Evolutionary conservation across 2,888 invertebrate genomes (phyloP), one percentile per base, ranked within the genome.

Genomic region (Agriopis leucophaearia): DNA sequence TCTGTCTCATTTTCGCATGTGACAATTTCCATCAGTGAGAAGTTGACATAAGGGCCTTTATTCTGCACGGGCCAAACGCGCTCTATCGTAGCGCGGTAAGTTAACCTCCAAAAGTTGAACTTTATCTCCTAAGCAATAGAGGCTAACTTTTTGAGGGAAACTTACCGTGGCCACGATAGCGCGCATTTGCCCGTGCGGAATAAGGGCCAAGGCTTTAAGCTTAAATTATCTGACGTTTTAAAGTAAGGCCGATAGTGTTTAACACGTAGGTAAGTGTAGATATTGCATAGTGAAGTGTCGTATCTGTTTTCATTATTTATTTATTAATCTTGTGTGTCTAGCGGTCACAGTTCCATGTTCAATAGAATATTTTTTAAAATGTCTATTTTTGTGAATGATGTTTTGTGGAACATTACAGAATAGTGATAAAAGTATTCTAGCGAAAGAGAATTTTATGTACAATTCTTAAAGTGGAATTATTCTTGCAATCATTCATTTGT

Each of bases 401-500:
- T 92, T 89, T 90, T 90, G 87, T 86, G 86, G 27, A 52, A 64
- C 64, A 68, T 48, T 64, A 56, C 56, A 40, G 45, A 69, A 60
- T 60, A 63, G 58, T 67, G 44, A 50, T 54, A 56, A 48, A 59
- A 65, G 55, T 66, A 62, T 65, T 69, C 65, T 67, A 64, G 58
- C 40, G 57, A 65, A 15, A 67, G 79, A 83, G 77, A 82, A 85
- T 84, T 27, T 5, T 27, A 27, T 5, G 27, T 27, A 27, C 27
- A 27, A 27, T 27, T 80, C 81, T 72, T 65, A 80, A 84, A 84
- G 85, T 87, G 86, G 83, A 88, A 87, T 85, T 91, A 88, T 91
- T 89, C 88, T 91, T 89, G 88, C 89, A 90, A 89, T 88, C 85
- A 90, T 92, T 91, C 78, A 89, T 92, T 92, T 92, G 88, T 93